These are phyloP conservation scores for Pachypeltis micranthus DNA, from an alignment of 1,140 invertebrate genomes.

Conservation along the genomic window DNA sequence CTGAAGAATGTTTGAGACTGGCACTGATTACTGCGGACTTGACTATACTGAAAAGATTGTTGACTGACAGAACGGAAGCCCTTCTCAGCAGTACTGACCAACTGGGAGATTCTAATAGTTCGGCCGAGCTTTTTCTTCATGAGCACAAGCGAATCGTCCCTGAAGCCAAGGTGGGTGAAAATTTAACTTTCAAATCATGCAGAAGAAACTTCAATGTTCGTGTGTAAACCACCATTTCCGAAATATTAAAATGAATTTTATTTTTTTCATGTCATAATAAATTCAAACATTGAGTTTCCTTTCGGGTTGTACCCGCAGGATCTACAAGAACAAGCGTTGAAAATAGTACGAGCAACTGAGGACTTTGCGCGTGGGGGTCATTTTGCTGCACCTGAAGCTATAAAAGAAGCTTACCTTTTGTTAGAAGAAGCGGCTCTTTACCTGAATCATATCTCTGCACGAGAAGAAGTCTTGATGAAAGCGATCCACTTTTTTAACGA, in stretches of 20 bases:
- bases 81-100: slow-evolving; percentile 39
- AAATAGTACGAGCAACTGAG: slow-evolving; percentile 66
- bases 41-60: slow-evolving; percentile 48
- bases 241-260: no score
- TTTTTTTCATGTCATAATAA: no score
- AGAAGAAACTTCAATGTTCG: no score
- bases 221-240: no score
- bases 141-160: slow-evolving; percentile 57
- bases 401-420: slow-evolving; percentile 55
- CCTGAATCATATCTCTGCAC: slow-evolving; percentile 54
- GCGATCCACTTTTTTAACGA: slow-evolving; percentile 62
- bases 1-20: slow-evolving; percentile 52
- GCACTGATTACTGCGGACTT: slow-evolving; percentile 60
- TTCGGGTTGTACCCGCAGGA: slow-evolving; percentile 41
- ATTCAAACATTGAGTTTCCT: no score
- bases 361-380: slow-evolving; percentile 55
- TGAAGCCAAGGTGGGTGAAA: slow-evolving; percentile 50
- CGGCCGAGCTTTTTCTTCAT: slow-evolving; percentile 52
- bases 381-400: slow-evolving; percentile 57
- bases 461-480: slow-evolving; percentile 51
- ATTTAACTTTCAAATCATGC: slow-evolving; percentile 3
- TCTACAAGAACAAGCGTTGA: slow-evolving; percentile 61
- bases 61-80: slow-evolving; percentile 39
- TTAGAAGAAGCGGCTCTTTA: slow-evolving; percentile 63
- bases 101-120: slow-evolving; percentile 54